Conservation (phyloP, 2,113 vertebrate genomes). For the Charina bottae region DNA sequence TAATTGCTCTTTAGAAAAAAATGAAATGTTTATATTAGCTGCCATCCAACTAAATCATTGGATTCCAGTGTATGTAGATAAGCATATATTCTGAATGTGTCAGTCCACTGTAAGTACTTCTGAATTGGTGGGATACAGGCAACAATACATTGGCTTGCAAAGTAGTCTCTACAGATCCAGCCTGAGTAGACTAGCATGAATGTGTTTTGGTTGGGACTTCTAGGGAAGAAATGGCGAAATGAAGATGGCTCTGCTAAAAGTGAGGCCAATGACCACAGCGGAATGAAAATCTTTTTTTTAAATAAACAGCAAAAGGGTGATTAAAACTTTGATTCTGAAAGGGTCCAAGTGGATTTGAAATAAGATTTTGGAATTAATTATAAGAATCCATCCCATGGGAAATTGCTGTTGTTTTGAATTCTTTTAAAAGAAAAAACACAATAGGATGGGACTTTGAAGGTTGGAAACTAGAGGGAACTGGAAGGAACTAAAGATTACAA, state of each 20-base stretch:
- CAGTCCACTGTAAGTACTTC: neutral
- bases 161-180: neutral
- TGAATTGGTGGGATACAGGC: neutral
- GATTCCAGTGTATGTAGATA: constrained; percentile 1
- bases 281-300: neutral
- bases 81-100: neutral
- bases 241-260: neutral
- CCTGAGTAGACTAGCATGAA: neutral
- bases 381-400: too few relatives aligned
- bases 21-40: constrained; percentile 25
- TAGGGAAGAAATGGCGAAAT: neutral
- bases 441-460: too few relatives aligned
- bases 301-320: too few relatives aligned
- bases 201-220: neutral
- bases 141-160: neutral
- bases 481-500: too few relatives aligned
- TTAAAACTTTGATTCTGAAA: too few relatives aligned
- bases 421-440: too few relatives aligned
- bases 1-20: constrained; percentile 66
- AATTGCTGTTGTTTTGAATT: too few relatives aligned
- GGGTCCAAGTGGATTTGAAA: too few relatives aligned
- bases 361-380: too few relatives aligned
- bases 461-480: too few relatives aligned
- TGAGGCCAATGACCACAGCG: neutral
- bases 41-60: neutral